phyloP scores from a whole-genome alignment of 2,797 vertebrate genomes.

The Periophthalmus magnuspinnatus region DNA sequence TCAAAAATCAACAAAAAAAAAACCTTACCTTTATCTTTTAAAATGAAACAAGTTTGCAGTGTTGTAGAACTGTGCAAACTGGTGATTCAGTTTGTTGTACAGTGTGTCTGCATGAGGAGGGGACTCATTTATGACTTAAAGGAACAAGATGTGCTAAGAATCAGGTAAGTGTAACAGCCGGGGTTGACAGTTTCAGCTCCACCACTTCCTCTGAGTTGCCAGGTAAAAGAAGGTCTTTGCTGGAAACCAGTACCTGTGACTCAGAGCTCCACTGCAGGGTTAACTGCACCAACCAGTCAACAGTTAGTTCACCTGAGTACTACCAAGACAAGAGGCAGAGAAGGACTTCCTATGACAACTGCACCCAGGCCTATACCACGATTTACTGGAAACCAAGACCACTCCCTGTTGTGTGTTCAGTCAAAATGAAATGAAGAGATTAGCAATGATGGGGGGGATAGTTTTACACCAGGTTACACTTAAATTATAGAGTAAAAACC shows the following conservation, averaged over 20 bases:
- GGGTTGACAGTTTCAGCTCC: slow-evolving; percentile 54
- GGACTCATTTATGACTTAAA: neutral
- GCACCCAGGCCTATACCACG: neutral
- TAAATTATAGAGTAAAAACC: too few species aligned
- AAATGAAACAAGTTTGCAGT: too few species aligned
- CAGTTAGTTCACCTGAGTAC: slow-evolving; percentile 25
- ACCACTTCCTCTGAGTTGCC: slow-evolving; percentile 77
- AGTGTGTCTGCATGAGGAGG: too few species aligned
- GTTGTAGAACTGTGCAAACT: too few species aligned
- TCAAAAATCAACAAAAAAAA: neutral
- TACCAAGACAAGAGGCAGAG: slow-evolving; percentile 28
- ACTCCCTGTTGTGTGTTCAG: neutral
- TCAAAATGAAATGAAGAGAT: too few species aligned
- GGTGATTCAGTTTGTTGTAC: too few species aligned
- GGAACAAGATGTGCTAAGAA: neutral
- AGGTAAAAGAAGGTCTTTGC: slow-evolving; percentile 68
- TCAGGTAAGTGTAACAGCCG: slow-evolving; percentile 33
- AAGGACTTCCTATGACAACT: slow-evolving; percentile 24
- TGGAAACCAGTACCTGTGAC: slow-evolving; percentile 76
- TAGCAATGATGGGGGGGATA: too few species aligned
- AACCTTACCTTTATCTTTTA: neutral
- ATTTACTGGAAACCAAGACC: slow-evolving; percentile 65
- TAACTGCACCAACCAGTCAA: slow-evolving; percentile 15
- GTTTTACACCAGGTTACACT: too few species aligned
- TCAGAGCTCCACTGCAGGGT: slow-evolving; percentile 60